Evolutionary conservation across 2,113 vertebrate species (phyloP).

Genomic region (Fregata magnificens): DNA sequence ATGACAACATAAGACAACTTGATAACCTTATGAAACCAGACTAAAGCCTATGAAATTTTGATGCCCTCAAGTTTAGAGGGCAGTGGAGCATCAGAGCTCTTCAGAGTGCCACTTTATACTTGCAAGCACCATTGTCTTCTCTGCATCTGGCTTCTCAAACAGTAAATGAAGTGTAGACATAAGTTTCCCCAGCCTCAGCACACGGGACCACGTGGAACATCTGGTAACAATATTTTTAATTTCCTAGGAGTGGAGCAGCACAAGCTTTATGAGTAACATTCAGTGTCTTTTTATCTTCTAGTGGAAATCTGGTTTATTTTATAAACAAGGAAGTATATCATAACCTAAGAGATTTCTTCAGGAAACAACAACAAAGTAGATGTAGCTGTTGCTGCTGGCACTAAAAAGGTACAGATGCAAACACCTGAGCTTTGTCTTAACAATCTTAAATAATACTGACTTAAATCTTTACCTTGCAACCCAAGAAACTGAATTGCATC

Average conservation of each 20-base stretch:
- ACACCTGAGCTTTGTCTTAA: neutral
- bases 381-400: neutral
- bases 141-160: neutral
- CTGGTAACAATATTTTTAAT: conserved; percentile 37
- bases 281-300: neutral
- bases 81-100: neutral
- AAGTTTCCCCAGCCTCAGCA: neutral
- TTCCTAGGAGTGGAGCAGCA: neutral
- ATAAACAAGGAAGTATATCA: neutral
- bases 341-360: neutral
- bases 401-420: neutral
- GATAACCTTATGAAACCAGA: neutral
- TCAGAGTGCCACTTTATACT: neutral
- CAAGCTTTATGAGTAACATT: neutral
- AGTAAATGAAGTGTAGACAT: neutral
- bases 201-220: neutral
- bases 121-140: neutral
- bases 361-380: neutral
- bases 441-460: neutral
- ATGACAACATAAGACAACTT: neutral
- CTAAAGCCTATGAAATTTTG: neutral
- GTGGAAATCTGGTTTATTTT: conserved; percentile 22
- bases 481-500: neutral
- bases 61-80: neutral
- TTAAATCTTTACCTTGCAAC: neutral